These are phyloP conservation scores for Scrobipalpa costella DNA, from an alignment of 2,888 invertebrate species.

Conservation along the genomic window DNA sequence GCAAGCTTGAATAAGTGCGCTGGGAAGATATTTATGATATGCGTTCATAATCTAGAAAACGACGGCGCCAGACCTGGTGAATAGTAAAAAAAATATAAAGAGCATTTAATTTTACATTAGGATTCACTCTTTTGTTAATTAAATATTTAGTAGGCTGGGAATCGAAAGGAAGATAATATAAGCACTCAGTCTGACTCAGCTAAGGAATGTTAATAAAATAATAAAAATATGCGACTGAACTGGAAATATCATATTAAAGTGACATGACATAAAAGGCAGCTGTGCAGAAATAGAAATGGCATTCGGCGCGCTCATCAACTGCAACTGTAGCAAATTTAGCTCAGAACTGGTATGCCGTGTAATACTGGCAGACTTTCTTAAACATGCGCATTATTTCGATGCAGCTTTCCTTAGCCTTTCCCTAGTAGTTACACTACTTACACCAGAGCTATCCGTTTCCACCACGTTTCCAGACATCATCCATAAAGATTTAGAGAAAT, in stretches of 20 bases:
- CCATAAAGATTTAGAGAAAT: conserved; percentile 32
- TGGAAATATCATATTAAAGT: conserved; percentile 1
- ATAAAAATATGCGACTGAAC: not conserved
- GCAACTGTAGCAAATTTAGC: not conserved
- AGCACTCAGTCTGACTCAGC: no score
- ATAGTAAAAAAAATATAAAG: not conserved
- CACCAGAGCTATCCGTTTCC: conserved; percentile 14
- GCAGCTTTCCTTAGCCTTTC: conserved; percentile 26
- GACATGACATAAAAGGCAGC: not conserved
- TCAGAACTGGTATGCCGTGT: conserved; percentile 14
- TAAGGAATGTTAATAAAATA: not conserved
- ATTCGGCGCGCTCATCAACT: not conserved
- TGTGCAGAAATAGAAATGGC: not conserved
- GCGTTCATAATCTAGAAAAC: not conserved
- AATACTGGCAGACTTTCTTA: conserved; percentile 16
- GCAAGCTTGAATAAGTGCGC: not conserved
- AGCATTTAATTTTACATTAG: no score
- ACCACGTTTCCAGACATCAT: conserved; percentile 23
- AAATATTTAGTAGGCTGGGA: no score
- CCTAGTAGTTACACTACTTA: conserved; percentile 14
- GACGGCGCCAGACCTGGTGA: not conserved
- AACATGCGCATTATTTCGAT: conserved; percentile 20
- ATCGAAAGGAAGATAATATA: no score
- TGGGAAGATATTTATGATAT: conserved; percentile 3
- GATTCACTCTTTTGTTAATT: no score